Percentiles rank a stretch among this genome's conserved stretches.
These are phyloP conservation scores for Phrynocephalus guinanensis DNA, from an alignment of 2,797 vertebrate species.

Conservation along the genomic window DNA sequence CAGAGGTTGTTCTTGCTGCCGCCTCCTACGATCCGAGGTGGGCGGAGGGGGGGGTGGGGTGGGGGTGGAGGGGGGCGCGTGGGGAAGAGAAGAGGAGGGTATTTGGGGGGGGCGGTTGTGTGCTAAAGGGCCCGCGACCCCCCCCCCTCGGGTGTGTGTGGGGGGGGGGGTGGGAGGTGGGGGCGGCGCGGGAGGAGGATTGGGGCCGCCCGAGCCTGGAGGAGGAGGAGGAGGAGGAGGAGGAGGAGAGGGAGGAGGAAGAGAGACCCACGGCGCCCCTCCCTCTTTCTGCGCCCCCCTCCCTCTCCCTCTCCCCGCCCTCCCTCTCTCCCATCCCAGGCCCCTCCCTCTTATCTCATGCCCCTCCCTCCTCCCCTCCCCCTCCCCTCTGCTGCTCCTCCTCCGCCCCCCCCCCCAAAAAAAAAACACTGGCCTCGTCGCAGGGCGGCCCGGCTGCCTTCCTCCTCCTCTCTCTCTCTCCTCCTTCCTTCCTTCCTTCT, in stretches of 20 bases:
- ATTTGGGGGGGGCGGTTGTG: too few relatives aligned
- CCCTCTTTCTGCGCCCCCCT: background rate
- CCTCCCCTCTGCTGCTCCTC: too few relatives aligned
- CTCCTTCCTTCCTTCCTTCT: constrained; percentile 6
- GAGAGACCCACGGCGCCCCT: background rate
- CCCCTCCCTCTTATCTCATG: too few relatives aligned
- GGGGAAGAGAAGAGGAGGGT: background rate
- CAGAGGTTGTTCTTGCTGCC: too few relatives aligned
- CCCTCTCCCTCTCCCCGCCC: background rate
- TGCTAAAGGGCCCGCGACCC: too few relatives aligned
- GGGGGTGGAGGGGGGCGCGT: too few relatives aligned
- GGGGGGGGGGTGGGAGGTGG: background rate
- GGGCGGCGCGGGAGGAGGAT: background rate
- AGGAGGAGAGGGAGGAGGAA: background rate
- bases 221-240: constrained; percentile 39
- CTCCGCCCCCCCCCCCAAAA: too few relatives aligned
- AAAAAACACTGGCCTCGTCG: background rate
- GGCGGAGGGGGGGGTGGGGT: too few relatives aligned
- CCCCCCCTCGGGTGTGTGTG: background rate
- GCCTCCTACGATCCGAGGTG: too few relatives aligned
- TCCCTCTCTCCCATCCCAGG: too few relatives aligned
- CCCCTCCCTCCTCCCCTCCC: too few relatives aligned
- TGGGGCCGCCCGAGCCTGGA: background rate
- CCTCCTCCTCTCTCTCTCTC: constrained; percentile 56
- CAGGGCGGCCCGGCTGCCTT: constrained; percentile 43